Evolutionary conservation across 2,888 invertebrate species (phyloP), one percentile per base, ranked within the genome.

Genomic region (Digitonthophagus gazella): DNA sequence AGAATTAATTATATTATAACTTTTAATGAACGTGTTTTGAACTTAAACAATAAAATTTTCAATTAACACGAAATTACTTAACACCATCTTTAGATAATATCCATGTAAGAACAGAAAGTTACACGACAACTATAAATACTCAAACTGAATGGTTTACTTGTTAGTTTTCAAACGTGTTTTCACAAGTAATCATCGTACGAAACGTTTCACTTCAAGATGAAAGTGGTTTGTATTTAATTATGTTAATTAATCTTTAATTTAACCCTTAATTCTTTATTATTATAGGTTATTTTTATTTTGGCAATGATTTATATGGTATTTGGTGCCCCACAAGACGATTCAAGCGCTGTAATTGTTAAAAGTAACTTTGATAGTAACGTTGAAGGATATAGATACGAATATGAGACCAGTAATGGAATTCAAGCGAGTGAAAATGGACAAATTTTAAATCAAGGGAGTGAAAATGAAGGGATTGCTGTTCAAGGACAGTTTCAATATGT

Each of bases 361-460:
- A 88, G 87, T 76, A 88, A 89, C 55, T 83, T 83, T 69, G 86
- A 89, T 78, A 89, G 89, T 71, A 84, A 83, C 69, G 78, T 84
- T 72, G 88, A 87, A 4, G 72, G 77, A 63, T 78, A 78, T 68
- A 78, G 79, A 69, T 81, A 79, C 71, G 79, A 76, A 18, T 89
- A 85, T 73, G 88, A 89, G 75, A 87, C 89, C 2, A 90, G 89
- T 75, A 89, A 90, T 74, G 89, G 89, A 16, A 85, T 85, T 4
- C 85, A 86, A 3, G 85, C 88, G 8, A 83, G 86, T 71, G 90
- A 90, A 77, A 84, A 87, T 75, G 90, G 86, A 0, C 83, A 83
- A 58, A 80, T 90, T 55, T 81, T 84, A 71, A 89, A 90, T 79
- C 84, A 86, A 0, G 88, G 89, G 14, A 86, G 86, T 1, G 88